Evolutionary conservation across 2,113 vertebrate genomes (phyloP), one percentile per base, ranked within the genome.

Genomic region (Anarrhichthys ocellatus): DNA sequence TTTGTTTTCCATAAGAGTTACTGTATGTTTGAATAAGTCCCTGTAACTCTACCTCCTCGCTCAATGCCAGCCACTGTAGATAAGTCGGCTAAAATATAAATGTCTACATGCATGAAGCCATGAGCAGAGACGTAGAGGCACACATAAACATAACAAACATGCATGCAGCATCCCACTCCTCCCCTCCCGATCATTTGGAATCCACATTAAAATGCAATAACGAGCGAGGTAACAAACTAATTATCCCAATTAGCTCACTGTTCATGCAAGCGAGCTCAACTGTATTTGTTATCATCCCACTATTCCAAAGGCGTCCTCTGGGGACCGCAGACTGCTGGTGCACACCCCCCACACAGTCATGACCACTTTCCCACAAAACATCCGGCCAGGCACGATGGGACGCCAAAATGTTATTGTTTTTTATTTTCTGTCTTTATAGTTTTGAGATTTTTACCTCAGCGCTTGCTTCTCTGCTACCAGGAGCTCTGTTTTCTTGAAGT

Each of bases 211-310:
- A 91, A 93, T 89, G 81, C 88, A 89, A 92, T 92, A 92, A 90
- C 54, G 70, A 89, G 81, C 54, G 48, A 88, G 86, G 87, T 92
- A 89, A 89, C 89, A 84, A 87, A 88, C 77, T 89, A 88, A 92
- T 94, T 91, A 92, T 92, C 86, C 82, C 92, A 92, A 92, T 94
- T 93, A 94, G 81, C 89, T 88, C 81, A 58, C 73, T 80, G 85
- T 59, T 91, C 91, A 91, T 83, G 88, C 91, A 42, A 84, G 83
- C 69, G 7, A 74, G 72, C 90, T 65, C 64, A 9, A 44, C 70
- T 68, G 81, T 70, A 86, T 91, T 82, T 81, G 73, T 67, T 84
- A 70, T 82, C 86, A 67, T 84, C 65, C 69, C 36, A 66, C 81
- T 44, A 48, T 79, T 84, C 85, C 74, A 42, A 64, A 75, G 63